A percentile compares a stretch with the other conserved stretches of the same genome.
These are phyloP conservation scores for Sphaerophoria rueppellii DNA, from an alignment of 2,888 invertebrate genomes.

Conservation along the genomic window DNA sequence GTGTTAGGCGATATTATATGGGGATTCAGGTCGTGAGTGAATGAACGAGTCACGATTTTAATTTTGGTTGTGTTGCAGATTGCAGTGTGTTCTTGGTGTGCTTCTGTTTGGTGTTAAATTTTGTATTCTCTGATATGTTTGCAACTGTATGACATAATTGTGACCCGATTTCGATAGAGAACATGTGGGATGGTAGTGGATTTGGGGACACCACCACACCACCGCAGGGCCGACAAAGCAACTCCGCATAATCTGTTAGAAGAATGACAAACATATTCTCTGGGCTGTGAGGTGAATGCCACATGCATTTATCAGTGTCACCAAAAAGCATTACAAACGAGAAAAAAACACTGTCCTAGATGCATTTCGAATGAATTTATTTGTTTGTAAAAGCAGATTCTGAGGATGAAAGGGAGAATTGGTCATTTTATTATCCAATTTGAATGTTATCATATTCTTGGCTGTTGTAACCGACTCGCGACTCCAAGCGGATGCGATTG, in stretches of 20 bases:
- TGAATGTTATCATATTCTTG: constrained; percentile 50
- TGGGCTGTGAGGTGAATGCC: constrained; percentile 8
- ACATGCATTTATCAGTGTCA: constrained; percentile 53
- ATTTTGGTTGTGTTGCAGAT: constrained; percentile 4
- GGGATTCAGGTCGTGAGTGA: constrained; percentile 33
- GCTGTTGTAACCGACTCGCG: constrained; percentile 45
- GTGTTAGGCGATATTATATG: neutral
- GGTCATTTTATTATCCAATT: constrained; percentile 37
- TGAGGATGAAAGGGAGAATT: neutral
- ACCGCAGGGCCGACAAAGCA: constrained; percentile 46
- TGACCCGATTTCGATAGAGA: constrained; percentile 34
- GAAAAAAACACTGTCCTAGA: constrained; percentile 19
- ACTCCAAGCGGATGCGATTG: constrained; percentile 54
- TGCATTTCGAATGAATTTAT: constrained; percentile 38
- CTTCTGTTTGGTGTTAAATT: constrained; percentile 23
- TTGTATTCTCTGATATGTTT: constrained; percentile 17
- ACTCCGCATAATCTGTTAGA: constrained; percentile 59
- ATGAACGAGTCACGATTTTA: neutral
- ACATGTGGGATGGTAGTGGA: neutral
- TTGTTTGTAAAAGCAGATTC: neutral
- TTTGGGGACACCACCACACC: constrained; percentile 25
- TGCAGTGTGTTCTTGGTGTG: constrained; percentile 29
- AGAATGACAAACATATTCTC: constrained; percentile 33
- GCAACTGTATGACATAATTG: constrained; percentile 35
- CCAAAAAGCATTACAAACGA: constrained; percentile 7